Evolutionary conservation across 2,113 vertebrate species (phyloP), one percentile per base, ranked within the genome.

Genomic region (Lasiurus cinereus): DNA sequence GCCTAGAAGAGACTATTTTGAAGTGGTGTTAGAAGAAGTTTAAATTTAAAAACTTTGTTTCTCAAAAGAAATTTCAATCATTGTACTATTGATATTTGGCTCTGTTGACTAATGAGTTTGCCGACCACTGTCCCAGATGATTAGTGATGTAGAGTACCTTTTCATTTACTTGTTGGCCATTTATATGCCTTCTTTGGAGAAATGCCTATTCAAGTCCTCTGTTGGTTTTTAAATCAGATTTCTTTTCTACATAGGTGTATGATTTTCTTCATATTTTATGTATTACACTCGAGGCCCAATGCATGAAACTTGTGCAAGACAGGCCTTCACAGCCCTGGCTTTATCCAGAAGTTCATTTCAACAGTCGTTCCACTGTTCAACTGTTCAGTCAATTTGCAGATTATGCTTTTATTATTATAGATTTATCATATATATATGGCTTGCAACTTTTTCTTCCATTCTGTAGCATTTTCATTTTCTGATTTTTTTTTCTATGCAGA

Each of bases 381-480:
- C 52, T 18, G 5, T 54, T 19, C 1, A 1, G 52, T 54, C 13
- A 12, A 54, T 54, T 54, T 54, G 18, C 16, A 19, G 15, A 19
- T 54, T 54, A 54, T 18, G 18, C 52, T 54, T 54, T 54, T 54
- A 54, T 54, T 54, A 54, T 54, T 54, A 54, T 54, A 19, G 52
- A 54, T 66, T 39, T 13, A 76, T 91, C 24, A n/a, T n/a, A 43
- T 6, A 52, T 76, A 76, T 27, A 24, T 74, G 46, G 18, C 18
- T 85, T 92, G 27, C 36, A 46, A 33, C 76, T 77, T 77, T 67
- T 77, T 76, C 29, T 84, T 19, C 33, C 33, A 46, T 56, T 92
- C 36, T 14, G 1, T 85, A 78, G 5, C 29, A 78, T 78, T 33
- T 92, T 78, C 31, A 69, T 78, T 92, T 92, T 85, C 27, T 92